Evolutionary conservation across 1,140 invertebrate genomes (phyloP).

Genomic region (Periplaneta americana): DNA sequence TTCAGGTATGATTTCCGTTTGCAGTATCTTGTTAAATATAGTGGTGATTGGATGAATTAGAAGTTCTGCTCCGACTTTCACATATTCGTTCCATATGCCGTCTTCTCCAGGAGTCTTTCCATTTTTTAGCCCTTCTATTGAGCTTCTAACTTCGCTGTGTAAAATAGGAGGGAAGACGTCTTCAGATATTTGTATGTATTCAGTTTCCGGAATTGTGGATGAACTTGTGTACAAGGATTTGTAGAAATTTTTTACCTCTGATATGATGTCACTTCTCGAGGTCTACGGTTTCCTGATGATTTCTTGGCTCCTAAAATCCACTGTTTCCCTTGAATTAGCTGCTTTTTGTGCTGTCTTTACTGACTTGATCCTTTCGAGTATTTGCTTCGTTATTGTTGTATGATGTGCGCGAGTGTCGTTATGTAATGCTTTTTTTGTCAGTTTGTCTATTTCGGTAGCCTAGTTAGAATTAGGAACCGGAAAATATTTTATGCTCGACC

Average conservation of each 20-base stretch:
- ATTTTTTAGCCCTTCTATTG: no score
- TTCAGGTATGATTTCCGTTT: background rate
- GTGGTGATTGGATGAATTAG: background rate
- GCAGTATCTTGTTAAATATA: background rate
- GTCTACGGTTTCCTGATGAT: background rate
- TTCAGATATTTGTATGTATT: background rate
- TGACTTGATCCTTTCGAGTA: no score
- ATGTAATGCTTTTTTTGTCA: no score
- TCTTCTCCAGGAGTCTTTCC: background rate
- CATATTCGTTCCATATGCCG: background rate
- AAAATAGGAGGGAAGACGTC: background rate
- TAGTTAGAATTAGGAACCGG: no score
- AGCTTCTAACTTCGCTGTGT: background rate
- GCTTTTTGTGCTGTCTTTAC: constrained; percentile 8
- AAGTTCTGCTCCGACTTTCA: background rate
- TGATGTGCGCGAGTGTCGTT: no score
- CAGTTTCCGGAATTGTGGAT: background rate
- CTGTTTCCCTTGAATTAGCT: background rate
- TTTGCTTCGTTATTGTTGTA: no score
- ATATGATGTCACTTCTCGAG: background rate
- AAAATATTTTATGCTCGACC: no score
- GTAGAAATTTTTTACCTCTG: background rate
- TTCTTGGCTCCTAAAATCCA: background rate
- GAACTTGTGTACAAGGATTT: background rate
- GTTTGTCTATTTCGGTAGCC: no score